These are phyloP conservation scores for Chaenogobius annularis DNA, from an alignment of 2,113 vertebrate genomes.

Conservation along the genomic window DNA sequence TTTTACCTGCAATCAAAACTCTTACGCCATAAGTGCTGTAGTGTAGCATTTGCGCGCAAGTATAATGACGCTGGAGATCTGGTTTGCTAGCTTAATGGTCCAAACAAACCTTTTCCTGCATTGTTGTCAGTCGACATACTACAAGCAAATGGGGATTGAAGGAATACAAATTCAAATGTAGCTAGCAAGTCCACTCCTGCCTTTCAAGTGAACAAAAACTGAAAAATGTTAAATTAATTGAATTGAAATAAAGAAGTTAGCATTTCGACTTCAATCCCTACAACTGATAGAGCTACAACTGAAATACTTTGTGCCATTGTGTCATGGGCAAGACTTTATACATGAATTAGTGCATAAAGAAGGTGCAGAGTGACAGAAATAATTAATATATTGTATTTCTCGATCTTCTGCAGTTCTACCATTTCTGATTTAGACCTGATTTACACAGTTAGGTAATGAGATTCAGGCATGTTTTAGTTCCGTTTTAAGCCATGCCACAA, in stretches of 20 bases:
- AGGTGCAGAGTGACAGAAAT: too few relatives aligned
- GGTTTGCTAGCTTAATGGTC: constrained; percentile 10
- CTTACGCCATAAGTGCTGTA: constrained; percentile 25
- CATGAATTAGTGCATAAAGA: too few relatives aligned
- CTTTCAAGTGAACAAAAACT: too few relatives aligned
- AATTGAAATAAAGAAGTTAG: background rate
- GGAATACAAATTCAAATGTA: background rate
- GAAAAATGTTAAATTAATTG: too few relatives aligned
- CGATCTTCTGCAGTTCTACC: background rate
- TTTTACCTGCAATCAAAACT: constrained; percentile 53
- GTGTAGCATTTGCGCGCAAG: constrained; percentile 26
- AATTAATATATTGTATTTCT: background rate
- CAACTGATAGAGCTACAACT: too few relatives aligned
- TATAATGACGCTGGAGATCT: constrained; percentile 24
- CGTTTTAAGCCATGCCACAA: too few relatives aligned
- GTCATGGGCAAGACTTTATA: too few relatives aligned
- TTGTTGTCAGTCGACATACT: constrained; percentile 4
- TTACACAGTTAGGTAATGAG: background rate
- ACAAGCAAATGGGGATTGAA: background rate
- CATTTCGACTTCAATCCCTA: too few relatives aligned
- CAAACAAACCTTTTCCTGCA: constrained; percentile 27
- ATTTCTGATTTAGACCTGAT: background rate
- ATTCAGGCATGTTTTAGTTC: background rate
- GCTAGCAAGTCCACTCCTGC: background rate
- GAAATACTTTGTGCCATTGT: too few relatives aligned